Evolutionary conservation across 2,888 invertebrate species (phyloP), one percentile per base, ranked within the genome.

Genomic region (Lordiphosa andalusiaca): DNA sequence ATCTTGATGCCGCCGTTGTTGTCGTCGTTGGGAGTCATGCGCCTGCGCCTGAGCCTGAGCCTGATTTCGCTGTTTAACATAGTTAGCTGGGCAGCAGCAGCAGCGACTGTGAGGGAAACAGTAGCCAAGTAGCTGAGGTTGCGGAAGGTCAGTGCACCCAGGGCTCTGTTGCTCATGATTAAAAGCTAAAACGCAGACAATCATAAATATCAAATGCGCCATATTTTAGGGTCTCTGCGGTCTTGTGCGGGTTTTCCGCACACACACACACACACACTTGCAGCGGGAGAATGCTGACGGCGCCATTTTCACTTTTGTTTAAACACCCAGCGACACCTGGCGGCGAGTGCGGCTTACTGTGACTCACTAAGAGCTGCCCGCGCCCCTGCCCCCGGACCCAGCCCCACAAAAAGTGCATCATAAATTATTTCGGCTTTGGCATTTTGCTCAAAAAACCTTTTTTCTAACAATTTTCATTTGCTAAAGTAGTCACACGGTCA

Each of bases 401-500:
- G 68, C 64, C 65, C 69, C 67, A 71, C 19, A 36, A 80, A 80
- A 80, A 81, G 84, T 80, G 84, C 84, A 80, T 80, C 80, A 80
- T 80, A 80, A 80, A 80, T 83, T 81, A 80, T 77, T 70, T 77
- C 54, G 67, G 58, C 74, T 72, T 40, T 71, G 70, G 61, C 63
- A 53, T 65, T 77, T 62, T 63, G 63, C 55, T 63, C 59, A 30
- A 48, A 33, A 53, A 33, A n/a, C n/a, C 38, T 41, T 41, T 56
- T 58, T 73, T 57, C 62, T 71, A 75, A 71, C 60, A 72, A 81
- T 81, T 76, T 81, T 80, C 75, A 80, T 80, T 76, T 76, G 77
- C 84, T 83, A 80, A 80, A 80, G 80, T 80, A 80, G 84, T 80
- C 80, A 74, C 80, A 80, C 77, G 80, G 82, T 77, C 82, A 82